Evolutionary conservation across 2,888 invertebrate species (phyloP).

Genomic region (Hemistola chrysoprasaria): DNA sequence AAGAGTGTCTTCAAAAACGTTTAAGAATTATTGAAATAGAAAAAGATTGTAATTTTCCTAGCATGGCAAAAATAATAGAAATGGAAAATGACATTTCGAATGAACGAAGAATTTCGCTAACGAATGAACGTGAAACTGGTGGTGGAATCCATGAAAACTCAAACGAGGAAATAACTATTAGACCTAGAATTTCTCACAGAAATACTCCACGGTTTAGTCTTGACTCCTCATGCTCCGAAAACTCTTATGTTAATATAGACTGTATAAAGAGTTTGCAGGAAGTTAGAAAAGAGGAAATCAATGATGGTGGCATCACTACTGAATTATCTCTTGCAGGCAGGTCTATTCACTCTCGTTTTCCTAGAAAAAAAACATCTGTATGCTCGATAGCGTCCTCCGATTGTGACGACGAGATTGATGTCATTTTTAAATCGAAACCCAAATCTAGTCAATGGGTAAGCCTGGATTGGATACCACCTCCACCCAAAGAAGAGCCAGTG

Average conservation of each 20-base stretch:
- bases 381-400: conserved; percentile 80
- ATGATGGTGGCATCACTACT: conserved; percentile 51
- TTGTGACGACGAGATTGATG: conserved; percentile 78
- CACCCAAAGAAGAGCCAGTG: conserved; percentile 77
- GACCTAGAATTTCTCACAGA: conserved; percentile 65
- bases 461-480: conserved; percentile 79
- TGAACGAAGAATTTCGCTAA: conserved; percentile 73
- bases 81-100: conserved; percentile 78
- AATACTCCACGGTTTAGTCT: conserved; percentile 75
- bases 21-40: conserved; percentile 65
- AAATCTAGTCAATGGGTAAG: conserved; percentile 83
- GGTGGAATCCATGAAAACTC: conserved; percentile 59
- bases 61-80: conserved; percentile 78
- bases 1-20: conserved; percentile 60
- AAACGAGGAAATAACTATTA: conserved; percentile 62
- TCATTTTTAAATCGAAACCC: conserved; percentile 80
- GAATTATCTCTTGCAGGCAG: conserved; percentile 61
- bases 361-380: conserved; percentile 76
- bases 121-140: conserved; percentile 75
- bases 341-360: conserved; percentile 68
- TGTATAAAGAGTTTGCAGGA: conserved; percentile 79
- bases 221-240: conserved; percentile 81
- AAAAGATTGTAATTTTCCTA: conserved; percentile 69
- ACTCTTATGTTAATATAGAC: conserved; percentile 80
- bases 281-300: conserved; percentile 70